Conservation (phyloP, 2,888 invertebrate genomes). For the Oxycera nigricornis region DNA sequence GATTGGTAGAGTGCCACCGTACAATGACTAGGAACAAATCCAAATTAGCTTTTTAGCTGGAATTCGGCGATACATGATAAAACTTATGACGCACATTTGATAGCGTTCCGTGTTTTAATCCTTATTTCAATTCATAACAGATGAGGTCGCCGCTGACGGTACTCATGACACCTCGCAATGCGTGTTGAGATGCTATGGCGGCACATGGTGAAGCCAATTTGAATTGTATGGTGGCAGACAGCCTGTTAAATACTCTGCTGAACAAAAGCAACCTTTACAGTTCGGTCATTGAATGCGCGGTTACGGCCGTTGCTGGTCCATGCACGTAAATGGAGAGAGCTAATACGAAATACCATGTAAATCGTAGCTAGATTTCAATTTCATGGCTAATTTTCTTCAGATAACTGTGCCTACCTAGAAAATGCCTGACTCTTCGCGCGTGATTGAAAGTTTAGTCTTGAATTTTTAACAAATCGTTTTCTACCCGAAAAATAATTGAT, state of each 20-base stretch:
- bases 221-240: too few species aligned
- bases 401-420: constrained; percentile 9
- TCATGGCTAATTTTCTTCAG: constrained; percentile 39
- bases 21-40: too few species aligned
- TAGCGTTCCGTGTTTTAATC: too few species aligned
- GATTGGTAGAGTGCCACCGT: too few species aligned
- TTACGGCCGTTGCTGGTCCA: not conserved
- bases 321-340: not conserved
- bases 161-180: too few species aligned
- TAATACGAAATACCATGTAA: constrained; percentile 10
- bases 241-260: not conserved
- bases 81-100: too few species aligned
- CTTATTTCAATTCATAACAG: too few species aligned
- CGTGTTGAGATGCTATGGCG: too few species aligned
- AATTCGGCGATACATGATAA: too few species aligned
- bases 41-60: too few species aligned
- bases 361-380: constrained; percentile 39
- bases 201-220: too few species aligned
- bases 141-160: too few species aligned
- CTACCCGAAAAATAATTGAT: not conserved
- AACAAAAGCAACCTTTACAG: not conserved
- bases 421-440: constrained; percentile 1
- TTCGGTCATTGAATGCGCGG: not conserved
- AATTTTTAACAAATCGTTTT: constrained; percentile 15
- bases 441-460: constrained; percentile 27